A percentile compares a stretch with the other conserved stretches of the same genome.
Evolutionary conservation across 2,797 vertebrate species (phyloP).

Genomic region (Oreochromis grahami): DNA sequence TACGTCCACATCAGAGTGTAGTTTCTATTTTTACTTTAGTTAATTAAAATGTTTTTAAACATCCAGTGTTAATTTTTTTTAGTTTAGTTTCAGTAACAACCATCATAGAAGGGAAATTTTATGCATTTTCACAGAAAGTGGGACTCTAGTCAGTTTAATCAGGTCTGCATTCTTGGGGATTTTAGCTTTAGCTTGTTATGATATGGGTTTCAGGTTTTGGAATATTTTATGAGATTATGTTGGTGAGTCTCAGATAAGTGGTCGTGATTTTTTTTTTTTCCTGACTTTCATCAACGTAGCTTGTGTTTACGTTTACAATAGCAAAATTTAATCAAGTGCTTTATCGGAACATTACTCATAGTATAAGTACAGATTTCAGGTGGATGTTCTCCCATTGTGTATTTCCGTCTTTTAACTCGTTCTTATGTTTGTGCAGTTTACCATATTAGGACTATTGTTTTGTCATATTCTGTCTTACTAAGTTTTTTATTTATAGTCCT

Average conservation of each 20-base stretch:
- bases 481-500: rapidly evolving
- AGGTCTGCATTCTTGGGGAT: not conserved
- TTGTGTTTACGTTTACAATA: not conserved
- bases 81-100: not conserved
- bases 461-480: not conserved
- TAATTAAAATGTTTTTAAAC: not conserved
- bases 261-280: not conserved
- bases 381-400: not conserved
- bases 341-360: not conserved
- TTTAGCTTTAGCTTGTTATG: not conserved
- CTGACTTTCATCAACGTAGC: not conserved
- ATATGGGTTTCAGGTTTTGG: not conserved
- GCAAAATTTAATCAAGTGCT: rapidly evolving
- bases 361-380: not conserved
- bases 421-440: not conserved
- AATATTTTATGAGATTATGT: not conserved
- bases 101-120: not conserved
- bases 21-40: not conserved
- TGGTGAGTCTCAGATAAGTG: not conserved
- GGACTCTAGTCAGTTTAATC: not conserved
- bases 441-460: not conserved
- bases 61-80: rapidly evolving
- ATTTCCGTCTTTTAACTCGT: not conserved
- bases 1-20: rapidly evolving
- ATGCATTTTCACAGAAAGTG: not conserved